Base-by-base conservation (phyloP, 1,140 invertebrate species). In the Caenorhabditis inopinata region DNA sequence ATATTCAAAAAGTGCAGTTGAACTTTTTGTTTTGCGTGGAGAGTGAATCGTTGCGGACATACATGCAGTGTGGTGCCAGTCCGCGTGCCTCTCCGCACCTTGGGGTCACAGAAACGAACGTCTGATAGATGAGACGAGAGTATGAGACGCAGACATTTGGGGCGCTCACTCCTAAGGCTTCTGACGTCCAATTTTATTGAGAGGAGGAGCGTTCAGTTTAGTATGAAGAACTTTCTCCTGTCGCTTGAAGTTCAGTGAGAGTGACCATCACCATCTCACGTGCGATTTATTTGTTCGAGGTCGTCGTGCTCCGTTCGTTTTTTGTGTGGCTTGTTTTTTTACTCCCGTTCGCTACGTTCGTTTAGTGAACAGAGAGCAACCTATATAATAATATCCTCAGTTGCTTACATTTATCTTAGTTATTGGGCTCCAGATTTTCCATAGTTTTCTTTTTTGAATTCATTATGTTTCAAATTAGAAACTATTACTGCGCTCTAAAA, bases 51-150 rank as follows among this genome's bases (percentile, higher is more conserved):
- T 68, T 68, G 58, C 58, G 58, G 58, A 68, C 58, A 32, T 29
- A 38, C 58, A 32, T 18, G 27, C 32, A 16, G 58, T 29, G 58
- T 32, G 58, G 58, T 68, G 58, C 58, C 58, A 68, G 58, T 68
- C 58, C 58, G 58, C 58, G 58, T 68, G 58, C 32, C 58, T 32
- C 58, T 68, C 58, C 58, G 58, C 58, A 32, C 58, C 58, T 68
- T 29, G 58, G 58, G 58, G 58, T 68, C 58, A 58, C 51, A 58
- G 21, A 68, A 68, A 18, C 58, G 58, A 68, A 68, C 58, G 58
- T 38, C 58, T 68, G 32, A 68, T 18, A 68, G 58, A 68, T 68
- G 16, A 38, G 32, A 32, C 58, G n/a, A 38, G 58, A 68, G 38
- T 25, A 21, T 1, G 58, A 68, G n/a, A 68, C 58, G 32, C 58